Evolutionary conservation across 2,888 invertebrate genomes (phyloP).

Genomic region (Cremastinae sp.): DNA sequence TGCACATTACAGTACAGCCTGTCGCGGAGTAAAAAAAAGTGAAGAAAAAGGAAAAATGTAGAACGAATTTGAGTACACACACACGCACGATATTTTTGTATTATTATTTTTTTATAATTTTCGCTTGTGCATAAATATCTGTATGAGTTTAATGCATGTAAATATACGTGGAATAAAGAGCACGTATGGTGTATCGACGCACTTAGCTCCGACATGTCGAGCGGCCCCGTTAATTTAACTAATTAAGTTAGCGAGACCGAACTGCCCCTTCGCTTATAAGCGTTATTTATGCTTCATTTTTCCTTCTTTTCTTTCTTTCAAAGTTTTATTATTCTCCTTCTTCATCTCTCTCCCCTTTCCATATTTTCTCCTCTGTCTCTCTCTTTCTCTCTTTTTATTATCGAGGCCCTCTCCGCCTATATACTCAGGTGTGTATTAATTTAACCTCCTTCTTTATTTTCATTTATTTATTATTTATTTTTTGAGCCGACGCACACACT

Average conservation of each 20-base stretch:
- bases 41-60: conserved; percentile 12
- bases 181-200: conserved; percentile 56
- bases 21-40: conserved; percentile 21
- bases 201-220: conserved; percentile 74
- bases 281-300: conserved; percentile 65
- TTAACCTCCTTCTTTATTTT: conserved; percentile 41
- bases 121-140: conserved; percentile 29
- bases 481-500: conserved; percentile 28
- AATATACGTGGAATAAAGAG: conserved; percentile 41
- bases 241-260: conserved; percentile 78
- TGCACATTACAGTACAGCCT: conserved; percentile 61
- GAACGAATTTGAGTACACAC: conserved; percentile 29
- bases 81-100: conserved; percentile 27
- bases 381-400: not conserved
- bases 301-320: conserved; percentile 60
- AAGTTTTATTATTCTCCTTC: conserved; percentile 59
- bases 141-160: conserved; percentile 22
- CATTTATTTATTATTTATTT: conserved; percentile 12
- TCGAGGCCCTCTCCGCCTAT: not conserved
- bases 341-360: conserved; percentile 19
- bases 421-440: conserved; percentile 42
- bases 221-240: conserved; percentile 78
- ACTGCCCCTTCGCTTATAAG: conserved; percentile 65
- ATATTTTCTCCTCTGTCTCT: conserved; percentile 1
- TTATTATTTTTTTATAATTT: conserved; percentile 25